Conservation (phyloP, 2,888 invertebrate genomes). For the Mechanitis mazaeus region DNA sequence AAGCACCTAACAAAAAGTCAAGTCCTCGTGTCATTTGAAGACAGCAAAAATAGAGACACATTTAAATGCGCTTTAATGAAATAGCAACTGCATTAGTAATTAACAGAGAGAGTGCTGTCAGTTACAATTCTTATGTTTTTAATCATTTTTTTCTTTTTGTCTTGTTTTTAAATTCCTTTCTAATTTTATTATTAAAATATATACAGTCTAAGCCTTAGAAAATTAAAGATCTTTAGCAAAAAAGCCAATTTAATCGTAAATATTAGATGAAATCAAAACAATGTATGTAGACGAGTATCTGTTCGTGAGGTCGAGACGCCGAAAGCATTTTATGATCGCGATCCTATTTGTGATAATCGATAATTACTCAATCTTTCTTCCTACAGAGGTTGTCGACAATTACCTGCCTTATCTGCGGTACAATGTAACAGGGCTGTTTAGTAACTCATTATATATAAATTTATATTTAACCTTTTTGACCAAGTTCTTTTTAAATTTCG, state of each 20-base stretch:
- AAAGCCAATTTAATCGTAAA: not conserved
- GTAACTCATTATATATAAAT: no score
- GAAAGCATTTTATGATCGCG: not conserved
- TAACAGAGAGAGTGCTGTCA: constrained; percentile 21
- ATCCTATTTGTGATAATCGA: not conserved
- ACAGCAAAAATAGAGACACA: constrained; percentile 15
- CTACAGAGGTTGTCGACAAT: not conserved
- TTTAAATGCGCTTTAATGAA: constrained; percentile 14
- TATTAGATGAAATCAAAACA: not conserved
- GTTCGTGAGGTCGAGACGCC: not conserved
- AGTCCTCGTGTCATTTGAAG: constrained; percentile 21
- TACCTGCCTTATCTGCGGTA: not conserved
- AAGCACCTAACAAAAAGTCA: constrained; percentile 26
- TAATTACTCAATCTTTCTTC: constrained; percentile 5
- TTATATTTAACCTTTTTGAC: no score
- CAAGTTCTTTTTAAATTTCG: no score
- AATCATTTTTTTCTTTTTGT: not conserved
- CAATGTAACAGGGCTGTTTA: no score
- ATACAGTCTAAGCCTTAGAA: no score
- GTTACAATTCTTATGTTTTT: not conserved
- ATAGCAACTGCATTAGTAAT: constrained; percentile 17
- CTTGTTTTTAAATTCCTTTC: not conserved
- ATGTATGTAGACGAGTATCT: not conserved
- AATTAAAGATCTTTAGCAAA: not conserved
- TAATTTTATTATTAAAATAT: no score